phyloP scores from a whole-genome alignment of 2,113 vertebrate species.

The Myrmophylax atrothorax region DNA sequence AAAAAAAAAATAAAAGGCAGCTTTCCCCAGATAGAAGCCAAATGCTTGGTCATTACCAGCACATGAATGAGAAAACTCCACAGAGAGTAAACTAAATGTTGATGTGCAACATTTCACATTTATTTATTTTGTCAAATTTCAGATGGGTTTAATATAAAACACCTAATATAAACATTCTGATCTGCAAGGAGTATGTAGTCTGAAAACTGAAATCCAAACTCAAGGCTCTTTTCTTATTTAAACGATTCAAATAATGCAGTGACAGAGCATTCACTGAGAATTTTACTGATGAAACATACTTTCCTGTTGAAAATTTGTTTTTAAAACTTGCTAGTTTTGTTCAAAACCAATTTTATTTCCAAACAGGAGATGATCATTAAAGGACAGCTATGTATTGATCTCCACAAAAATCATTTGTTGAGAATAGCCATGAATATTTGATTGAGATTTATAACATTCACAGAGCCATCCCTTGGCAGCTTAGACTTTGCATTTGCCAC shows the following conservation, averaged over 20 bases:
- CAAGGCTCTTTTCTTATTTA: not conserved
- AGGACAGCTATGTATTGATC: not conserved
- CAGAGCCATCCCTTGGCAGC: not conserved
- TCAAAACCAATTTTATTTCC: not conserved
- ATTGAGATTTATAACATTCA: not conserved
- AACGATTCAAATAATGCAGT: not conserved
- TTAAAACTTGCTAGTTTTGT: not conserved
- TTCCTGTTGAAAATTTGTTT: not conserved
- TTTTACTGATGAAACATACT: not conserved
- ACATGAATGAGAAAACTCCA: not conserved
- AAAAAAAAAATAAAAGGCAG: not conserved
- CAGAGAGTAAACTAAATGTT: not conserved
- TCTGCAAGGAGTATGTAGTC: not conserved
- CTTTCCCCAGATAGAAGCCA: not conserved
- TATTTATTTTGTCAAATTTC: constrained; percentile 20
- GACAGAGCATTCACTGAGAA: not conserved
- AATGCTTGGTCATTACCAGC: not conserved
- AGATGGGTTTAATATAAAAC: not conserved
- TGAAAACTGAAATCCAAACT: not conserved
- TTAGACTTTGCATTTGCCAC: not conserved
- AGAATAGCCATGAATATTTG: not conserved
- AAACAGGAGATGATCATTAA: not conserved
- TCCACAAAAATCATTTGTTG: not conserved
- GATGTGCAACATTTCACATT: not conserved
- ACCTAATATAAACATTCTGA: not conserved